Conservation (phyloP, 2,113 vertebrate genomes). For the Catharus bicknelli region DNA sequence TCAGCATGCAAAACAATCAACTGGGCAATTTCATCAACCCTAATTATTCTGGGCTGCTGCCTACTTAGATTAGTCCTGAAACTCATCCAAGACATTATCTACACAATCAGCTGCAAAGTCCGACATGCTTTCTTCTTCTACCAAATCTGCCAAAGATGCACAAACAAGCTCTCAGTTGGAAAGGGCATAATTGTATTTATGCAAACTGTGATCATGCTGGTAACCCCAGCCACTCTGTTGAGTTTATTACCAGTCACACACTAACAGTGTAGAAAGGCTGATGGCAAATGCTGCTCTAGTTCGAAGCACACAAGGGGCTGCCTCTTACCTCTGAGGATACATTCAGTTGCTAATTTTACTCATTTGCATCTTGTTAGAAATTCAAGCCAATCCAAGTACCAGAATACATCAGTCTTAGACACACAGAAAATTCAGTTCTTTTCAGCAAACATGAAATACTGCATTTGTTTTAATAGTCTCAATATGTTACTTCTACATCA, state of each 20-base stretch:
- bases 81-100: background rate
- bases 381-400: background rate
- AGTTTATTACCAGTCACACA: background rate
- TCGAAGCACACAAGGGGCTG: background rate
- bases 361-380: background rate
- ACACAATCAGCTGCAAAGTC: background rate
- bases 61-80: conserved; percentile 21
- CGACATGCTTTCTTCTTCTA: background rate
- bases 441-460: background rate
- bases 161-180: background rate
- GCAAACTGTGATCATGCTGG: background rate
- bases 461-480: background rate
- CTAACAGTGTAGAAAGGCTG: background rate
- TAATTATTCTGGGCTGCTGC: conserved; percentile 40
- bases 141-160: background rate
- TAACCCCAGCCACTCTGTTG: background rate
- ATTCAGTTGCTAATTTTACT: background rate
- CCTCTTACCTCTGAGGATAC: background rate
- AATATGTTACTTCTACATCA: background rate
- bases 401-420: background rate
- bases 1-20: conserved; percentile 25
- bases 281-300: background rate
- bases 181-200: background rate
- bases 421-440: background rate
- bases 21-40: background rate